phyloP scores from a whole-genome alignment of 2,113 vertebrate genomes.

The Indri indri region DNA sequence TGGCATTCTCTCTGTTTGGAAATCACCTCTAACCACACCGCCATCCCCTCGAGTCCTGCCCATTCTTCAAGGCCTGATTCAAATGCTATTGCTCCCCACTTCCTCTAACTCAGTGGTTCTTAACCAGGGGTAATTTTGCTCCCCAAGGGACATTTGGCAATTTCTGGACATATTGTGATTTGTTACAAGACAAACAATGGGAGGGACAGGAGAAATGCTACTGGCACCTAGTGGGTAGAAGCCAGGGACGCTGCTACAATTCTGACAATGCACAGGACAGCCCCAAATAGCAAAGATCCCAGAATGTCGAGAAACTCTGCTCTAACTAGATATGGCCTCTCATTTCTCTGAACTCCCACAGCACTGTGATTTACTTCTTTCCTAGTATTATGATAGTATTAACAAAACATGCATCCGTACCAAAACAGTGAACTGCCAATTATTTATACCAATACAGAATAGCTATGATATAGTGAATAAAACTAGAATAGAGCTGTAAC shows the following conservation, averaged over 20 bases:
- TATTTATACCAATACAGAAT: not conserved
- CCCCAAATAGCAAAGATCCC: not conserved
- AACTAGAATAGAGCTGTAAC: not conserved
- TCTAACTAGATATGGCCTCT: not conserved
- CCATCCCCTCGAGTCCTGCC: not conserved
- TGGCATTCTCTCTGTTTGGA: not conserved
- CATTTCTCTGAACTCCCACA: not conserved
- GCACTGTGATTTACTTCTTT: slow-evolving; percentile 19
- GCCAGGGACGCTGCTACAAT: not conserved
- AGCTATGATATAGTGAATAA: not conserved
- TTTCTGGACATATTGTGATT: not conserved
- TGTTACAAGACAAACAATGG: not conserved
- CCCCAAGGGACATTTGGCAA: not conserved
- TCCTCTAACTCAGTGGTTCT: not conserved
- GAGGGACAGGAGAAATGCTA: not conserved
- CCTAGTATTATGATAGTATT: not conserved
- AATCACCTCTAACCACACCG: not conserved
- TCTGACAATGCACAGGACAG: not conserved
- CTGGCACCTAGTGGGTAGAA: not conserved
- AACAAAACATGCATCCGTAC: slow-evolving; percentile 33
- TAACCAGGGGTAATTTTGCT: not conserved
- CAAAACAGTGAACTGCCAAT: not conserved
- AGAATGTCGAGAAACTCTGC: not conserved
- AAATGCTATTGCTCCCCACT: not conserved
- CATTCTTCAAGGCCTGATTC: not conserved